Percentiles rank a stretch among this genome's conserved stretches.
phyloP scores from a whole-genome alignment of 2,113 vertebrate species.

The Leptodactylus fuscus region DNA sequence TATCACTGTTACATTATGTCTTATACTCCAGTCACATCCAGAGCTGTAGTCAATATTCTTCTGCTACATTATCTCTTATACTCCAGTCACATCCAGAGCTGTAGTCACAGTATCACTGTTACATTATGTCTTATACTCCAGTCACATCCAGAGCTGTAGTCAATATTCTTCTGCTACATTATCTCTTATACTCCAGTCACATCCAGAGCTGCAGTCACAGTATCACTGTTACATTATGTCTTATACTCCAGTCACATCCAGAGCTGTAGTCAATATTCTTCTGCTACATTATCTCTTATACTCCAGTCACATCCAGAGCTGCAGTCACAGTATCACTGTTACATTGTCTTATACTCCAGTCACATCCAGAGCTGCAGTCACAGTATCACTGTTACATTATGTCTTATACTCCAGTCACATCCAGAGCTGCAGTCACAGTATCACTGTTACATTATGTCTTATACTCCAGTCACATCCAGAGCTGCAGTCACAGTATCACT shows the following conservation, averaged over 20 bases:
- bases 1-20: background rate
- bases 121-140: background rate
- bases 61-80: too few species aligned
- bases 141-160: background rate
- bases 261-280: background rate
- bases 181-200: background rate
- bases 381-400: too few species aligned
- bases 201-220: background rate
- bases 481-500: too few species aligned
- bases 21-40: background rate
- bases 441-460: too few species aligned
- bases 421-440: too few species aligned
- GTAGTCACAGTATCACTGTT: background rate
- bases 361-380: too few species aligned
- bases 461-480: too few species aligned
- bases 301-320: too few species aligned
- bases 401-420: too few species aligned
- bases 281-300: too few species aligned
- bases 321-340: background rate
- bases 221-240: background rate
- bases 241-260: background rate
- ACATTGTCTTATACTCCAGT: too few species aligned
- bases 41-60: background rate
- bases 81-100: too few species aligned
- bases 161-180: background rate